Percentiles rank a stretch among this genome's conserved stretches.
phyloP scores from a whole-genome alignment of 2,113 vertebrate species.

The Phyllopteryx taeniolatus region DNA sequence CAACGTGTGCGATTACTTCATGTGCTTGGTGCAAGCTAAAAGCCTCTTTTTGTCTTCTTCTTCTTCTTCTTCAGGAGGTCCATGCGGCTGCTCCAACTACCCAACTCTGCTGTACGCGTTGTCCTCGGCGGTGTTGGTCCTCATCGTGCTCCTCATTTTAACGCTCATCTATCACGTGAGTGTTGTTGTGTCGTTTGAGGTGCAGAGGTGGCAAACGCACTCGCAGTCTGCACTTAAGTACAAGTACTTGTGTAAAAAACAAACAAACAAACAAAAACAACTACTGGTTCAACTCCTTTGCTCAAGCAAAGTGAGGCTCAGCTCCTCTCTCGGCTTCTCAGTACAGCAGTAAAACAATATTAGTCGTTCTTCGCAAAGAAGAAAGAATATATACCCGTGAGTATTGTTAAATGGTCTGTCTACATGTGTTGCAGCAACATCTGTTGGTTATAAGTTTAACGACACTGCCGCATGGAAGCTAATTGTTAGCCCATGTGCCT shows the following conservation, averaged over 20 bases:
- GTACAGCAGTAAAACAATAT: no score
- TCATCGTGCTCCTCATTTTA: conserved; percentile 48
- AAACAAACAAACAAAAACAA: no score
- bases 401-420: no score
- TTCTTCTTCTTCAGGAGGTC: conserved; percentile 12
- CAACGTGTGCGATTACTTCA: not conserved
- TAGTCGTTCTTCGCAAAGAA: no score
- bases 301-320: no score
- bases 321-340: no score
- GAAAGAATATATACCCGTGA: no score
- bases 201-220: not conserved
- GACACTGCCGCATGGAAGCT: no score
- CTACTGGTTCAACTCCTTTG: no score
- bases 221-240: not conserved
- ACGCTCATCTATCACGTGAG: conserved; percentile 48
- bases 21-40: not conserved
- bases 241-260: not conserved
- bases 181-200: not conserved
- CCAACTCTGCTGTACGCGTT: conserved; percentile 52
- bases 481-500: no score
- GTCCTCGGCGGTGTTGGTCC: conserved; percentile 44
- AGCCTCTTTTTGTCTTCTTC: conserved; percentile 14
- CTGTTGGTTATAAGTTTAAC: no score
- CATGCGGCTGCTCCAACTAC: conserved; percentile 53
- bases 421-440: no score